phyloP scores from a whole-genome alignment of 64 coral and sea anemone species.

The Stichodactyla helianthus region DNA sequence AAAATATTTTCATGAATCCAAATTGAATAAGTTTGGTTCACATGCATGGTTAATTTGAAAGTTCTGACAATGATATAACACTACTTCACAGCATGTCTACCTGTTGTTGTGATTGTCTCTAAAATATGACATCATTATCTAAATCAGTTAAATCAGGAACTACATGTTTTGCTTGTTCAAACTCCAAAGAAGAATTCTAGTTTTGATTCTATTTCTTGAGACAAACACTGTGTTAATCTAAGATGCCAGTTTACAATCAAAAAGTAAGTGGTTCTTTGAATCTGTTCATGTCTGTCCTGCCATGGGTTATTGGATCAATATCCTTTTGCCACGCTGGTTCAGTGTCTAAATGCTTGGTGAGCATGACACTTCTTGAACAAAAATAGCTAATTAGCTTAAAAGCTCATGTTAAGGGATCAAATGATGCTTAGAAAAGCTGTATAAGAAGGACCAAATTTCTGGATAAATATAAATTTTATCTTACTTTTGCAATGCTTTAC shows the following conservation, averaged over 20 bases:
- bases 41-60: background rate
- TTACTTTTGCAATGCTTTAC: background rate
- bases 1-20: background rate
- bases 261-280: background rate
- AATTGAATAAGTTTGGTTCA: background rate
- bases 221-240: background rate
- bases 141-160: background rate
- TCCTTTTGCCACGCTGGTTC: background rate
- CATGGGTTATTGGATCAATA: background rate
- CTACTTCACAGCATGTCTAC: background rate
- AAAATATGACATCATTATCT: background rate
- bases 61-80: background rate
- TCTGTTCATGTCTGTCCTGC: background rate
- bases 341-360: background rate
- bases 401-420: background rate
- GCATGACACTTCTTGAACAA: background rate
- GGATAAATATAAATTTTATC: background rate
- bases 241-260: background rate
- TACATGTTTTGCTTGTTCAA: background rate
- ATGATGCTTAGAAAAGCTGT: background rate
- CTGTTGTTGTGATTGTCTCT: background rate
- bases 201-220: background rate
- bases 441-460: background rate
- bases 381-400: slow-evolving; percentile 2
- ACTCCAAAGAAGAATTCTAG: background rate